Percentiles rank a stretch among this genome's conserved stretches.
Conservation (phyloP, 2,113 vertebrate species). For the Zootoca vivipara region DNA sequence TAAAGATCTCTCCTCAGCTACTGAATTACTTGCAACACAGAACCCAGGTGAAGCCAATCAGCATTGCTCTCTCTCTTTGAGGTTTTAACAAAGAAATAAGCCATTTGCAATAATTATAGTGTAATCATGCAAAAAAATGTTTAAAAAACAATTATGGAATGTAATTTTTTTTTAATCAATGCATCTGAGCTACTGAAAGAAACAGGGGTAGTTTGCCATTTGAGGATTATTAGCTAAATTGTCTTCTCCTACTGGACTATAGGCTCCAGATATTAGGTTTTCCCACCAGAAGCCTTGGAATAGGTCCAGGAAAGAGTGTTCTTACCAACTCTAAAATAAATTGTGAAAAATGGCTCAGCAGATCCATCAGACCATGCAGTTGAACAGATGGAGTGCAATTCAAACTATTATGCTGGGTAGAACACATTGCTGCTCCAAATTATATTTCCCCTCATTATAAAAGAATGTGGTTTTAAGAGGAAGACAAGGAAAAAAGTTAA, state of each 20-base stretch:
- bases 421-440: conserved; percentile 73
- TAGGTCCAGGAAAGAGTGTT: conserved; percentile 64
- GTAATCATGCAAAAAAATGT: conserved; percentile 61
- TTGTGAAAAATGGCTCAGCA: conserved; percentile 77
- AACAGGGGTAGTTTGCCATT: background rate
- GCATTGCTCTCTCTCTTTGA: conserved; percentile 45
- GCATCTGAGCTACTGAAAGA: background rate
- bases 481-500: conserved; percentile 10
- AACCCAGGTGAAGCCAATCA: conserved; percentile 54
- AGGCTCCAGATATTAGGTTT: conserved; percentile 56
- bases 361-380: conserved; percentile 72
- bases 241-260: conserved; percentile 17
- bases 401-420: conserved; percentile 76
- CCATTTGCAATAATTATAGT: conserved; percentile 55
- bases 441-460: conserved; percentile 72
- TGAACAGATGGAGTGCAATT: conserved; percentile 78
- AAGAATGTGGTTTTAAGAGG: conserved; percentile 66
- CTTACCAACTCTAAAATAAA: conserved; percentile 76
- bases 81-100: conserved; percentile 63
- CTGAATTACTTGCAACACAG: conserved; percentile 59
- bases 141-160: conserved; percentile 1
- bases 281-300: conserved; percentile 65
- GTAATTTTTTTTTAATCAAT: background rate
- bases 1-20: conserved; percentile 61
- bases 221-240: conserved; percentile 14